Base-by-base conservation (phyloP, 2,113 vertebrate genomes). In the Fregata magnificens region DNA sequence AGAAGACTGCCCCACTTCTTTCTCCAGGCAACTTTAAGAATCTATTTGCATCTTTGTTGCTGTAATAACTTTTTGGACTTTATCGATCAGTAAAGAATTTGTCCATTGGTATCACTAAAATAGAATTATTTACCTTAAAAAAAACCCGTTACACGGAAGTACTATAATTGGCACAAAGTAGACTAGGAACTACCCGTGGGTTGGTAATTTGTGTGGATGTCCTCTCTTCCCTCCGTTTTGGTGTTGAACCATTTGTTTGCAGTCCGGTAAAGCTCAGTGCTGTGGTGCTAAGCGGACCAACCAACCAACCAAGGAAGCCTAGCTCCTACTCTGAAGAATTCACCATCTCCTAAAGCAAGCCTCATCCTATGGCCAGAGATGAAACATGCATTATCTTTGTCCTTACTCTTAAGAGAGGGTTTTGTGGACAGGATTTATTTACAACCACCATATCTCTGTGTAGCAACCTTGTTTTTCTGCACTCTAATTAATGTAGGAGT, bases 401-500 rank as follows among this genome's bases (percentile, higher is more conserved):
- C 5, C 36, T 74, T 25, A 45, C 65, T 66, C 50, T 82, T 36
- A 49, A 38, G 69, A 63, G 76, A 42, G 70, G 67, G 31, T 95
- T 70, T 44, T 87, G 53, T 40, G 56, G 86, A 67, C 62, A 72
- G 65, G 38, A 34, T 92, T 96, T 97, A 92, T 93, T 94, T 95
- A 72, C 92, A 77, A 31, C 69, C 52, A 56, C 76, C 53, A 11
- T 65, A 32, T 85, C 77, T 96, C 96, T 70, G 58, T 50, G 84
- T 40, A 77, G 69, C 88, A 93, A 31, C 87, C 88, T 80, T 73
- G 49, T 34, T 94, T 97, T 97, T 94, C 97, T 97, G 91, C 56
- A 2, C 90, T 70, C 16, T 92, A 89, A 85, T 97, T 70, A 42
- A 70, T 3, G 34, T 18, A 47, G 84, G 47, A 56, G 53, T 79